Evolutionary conservation across 2,797 vertebrate genomes (phyloP), one percentile per base, ranked within the genome.

Genomic region (Decapterus maruadsi): DNA sequence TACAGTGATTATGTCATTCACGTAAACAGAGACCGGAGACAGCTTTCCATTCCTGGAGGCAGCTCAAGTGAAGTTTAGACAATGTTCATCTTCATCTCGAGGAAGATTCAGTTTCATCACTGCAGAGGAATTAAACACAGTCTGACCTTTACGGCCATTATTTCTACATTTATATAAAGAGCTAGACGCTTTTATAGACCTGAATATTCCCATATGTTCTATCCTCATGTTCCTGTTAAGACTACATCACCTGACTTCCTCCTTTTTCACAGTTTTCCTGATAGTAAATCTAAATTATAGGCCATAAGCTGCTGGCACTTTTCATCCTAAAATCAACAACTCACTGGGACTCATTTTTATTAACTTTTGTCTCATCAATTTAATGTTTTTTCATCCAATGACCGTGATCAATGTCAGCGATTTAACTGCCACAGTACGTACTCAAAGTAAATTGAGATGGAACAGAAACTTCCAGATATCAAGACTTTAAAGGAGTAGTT

Each of bases 11-110:
- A 51, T 58, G 64, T 63, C 16, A 20, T 56, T 43, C 29, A 22
- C 55, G 20, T 67, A 67, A 67, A 62, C 6, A 56, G 16, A 61
- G 63, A 40, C 31, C 1, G 56, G 50, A 72, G 63, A 57, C 50
- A 48, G 55, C 6, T 17, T 13, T 54, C 19, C 22, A 17, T 20
- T 26, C 13, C 68, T 40, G 38, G 46, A 42, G 57, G 34, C 26
- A 6, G 63, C 16, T n/a, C 11, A 42, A 40, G 42, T 67, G 31
- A 34, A 34, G 31, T 68, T 51, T 11, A 3, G 26, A 70, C 53
- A 62, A 16, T 29, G 8, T 13, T 68, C 50, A 50, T 50, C 2
- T 56, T 50, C 2, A 12, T 57, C 22, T 29, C 43, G 22, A 31
- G 19, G n/a, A 19, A 16, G 12, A 36, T 40, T 34, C 31, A 9